Percentiles rank a stretch among this genome's conserved stretches.
Evolutionary conservation across 2,797 vertebrate genomes (phyloP).

Genomic region (Channallabes apus): DNA sequence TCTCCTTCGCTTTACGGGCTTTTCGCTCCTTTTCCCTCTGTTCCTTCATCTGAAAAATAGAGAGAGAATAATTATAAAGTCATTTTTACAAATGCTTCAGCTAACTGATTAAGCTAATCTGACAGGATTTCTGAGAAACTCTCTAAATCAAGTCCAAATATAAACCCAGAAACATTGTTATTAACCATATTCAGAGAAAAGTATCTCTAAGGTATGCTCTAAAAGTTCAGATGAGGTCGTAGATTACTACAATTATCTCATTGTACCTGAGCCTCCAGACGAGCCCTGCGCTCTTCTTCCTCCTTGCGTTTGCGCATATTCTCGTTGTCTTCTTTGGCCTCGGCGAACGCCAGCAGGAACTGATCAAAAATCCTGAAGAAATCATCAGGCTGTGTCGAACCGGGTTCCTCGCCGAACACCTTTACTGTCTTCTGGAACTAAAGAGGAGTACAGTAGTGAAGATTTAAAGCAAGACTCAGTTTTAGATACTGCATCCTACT

Average conservation of each 20-base stretch:
- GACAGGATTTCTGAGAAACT: not conserved
- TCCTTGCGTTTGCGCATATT: conserved; percentile 85
- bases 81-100: not conserved
- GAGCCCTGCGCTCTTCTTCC: conserved; percentile 85
- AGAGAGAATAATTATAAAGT: not conserved
- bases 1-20: conserved; percentile 80
- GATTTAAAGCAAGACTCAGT: conserved; percentile 12
- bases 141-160: not conserved
- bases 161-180: not conserved
- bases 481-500: not conserved
- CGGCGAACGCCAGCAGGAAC: conserved; percentile 82
- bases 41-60: conserved; percentile 76
- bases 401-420: conserved; percentile 81
- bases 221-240: not conserved
- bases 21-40: conserved; percentile 83
- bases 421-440: conserved; percentile 82
- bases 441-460: conserved; percentile 1
- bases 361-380: conserved; percentile 91
- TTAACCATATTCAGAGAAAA: not conserved
- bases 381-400: conserved; percentile 84
- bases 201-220: not conserved
- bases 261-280: conserved; percentile 85
- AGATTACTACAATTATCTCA: not conserved
- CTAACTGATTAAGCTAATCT: not conserved
- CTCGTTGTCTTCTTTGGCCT: conserved; percentile 88